Evolutionary conservation across 2,888 invertebrate species (phyloP).

Genomic region (Sinelater perroti): DNA sequence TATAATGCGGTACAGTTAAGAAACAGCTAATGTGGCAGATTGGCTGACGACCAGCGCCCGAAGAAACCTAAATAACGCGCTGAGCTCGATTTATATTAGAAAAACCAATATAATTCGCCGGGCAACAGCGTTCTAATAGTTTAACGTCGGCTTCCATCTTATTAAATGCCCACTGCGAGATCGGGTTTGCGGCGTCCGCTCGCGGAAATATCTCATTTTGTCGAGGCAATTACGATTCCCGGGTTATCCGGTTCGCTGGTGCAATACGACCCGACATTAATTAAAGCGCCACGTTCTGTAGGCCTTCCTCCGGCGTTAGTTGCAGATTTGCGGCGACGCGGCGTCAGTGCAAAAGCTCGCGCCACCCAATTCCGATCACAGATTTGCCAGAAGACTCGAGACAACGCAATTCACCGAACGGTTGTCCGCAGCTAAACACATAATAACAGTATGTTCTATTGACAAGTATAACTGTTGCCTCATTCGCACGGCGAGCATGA

Average conservation of each 20-base stretch:
- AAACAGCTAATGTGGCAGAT: too few relatives aligned
- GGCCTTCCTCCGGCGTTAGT: conserved; percentile 27
- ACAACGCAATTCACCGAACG: conserved; percentile 19
- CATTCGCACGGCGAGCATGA: conserved; percentile 21
- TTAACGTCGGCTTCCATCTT: conserved; percentile 24
- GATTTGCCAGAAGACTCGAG: conserved; percentile 5
- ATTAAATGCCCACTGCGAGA: conserved; percentile 26
- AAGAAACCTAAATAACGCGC: conserved; percentile 19
- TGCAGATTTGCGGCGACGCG: conserved; percentile 25
- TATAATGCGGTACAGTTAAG: too few relatives aligned
- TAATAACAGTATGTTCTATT: conserved; percentile 32
- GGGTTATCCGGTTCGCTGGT: conserved; percentile 46
- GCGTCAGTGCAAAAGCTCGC: conserved; percentile 29
- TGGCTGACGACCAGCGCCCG: too few relatives aligned
- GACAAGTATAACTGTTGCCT: conserved; percentile 31
- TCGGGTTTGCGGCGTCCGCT: conserved; percentile 30
- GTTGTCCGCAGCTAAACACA: conserved; percentile 19
- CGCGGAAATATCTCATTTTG: conserved; percentile 31
- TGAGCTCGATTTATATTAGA: conserved; percentile 19
- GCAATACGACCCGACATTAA: conserved; percentile 39
- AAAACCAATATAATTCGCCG: conserved; percentile 22
- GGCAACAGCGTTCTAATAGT: conserved; percentile 27
- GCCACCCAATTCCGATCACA: conserved; percentile 16
- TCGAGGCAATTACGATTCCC: conserved; percentile 35
- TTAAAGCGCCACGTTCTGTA: conserved; percentile 24